Base-by-base conservation (phyloP, 1,140 invertebrate genomes). In the Asbolus verrucosus region DNA sequence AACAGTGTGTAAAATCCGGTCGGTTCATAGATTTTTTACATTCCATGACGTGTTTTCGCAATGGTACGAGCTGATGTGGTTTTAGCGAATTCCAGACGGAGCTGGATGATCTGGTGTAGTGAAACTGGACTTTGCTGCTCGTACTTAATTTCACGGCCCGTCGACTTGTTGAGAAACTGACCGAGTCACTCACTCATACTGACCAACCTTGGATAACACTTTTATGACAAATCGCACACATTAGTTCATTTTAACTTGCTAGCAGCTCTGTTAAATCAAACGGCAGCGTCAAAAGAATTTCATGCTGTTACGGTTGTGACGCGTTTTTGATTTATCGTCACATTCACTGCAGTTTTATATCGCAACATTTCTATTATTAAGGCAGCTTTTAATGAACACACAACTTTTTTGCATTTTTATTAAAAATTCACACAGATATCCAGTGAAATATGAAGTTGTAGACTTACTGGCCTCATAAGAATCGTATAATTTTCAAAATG, bases 91-190 rank as follows among this genome's bases (percentile, higher is more conserved):
- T 62, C 30, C 59, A 6, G 27, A 33, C 54, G 54, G 63, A 65
- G 63, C 14, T 27, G 63, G 63, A 66, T 66, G 63, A 66, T 66
- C 39, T 30, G 63, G 63, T 66, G 39, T 30, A 33, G 63, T 27
- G 61, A 39, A 63, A 18, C 27, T 66, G 63, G 41, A 24, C 63
- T 50, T 46, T 66, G 39, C 63, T 46, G 43, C 15, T 66, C 63
- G 43, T 50, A 66, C 63, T 66, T 66, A 66, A 66, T 66, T 66
- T 66, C 63, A 66, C 63, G 63, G 63, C 16, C 63, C 63, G 63
- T 66, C 63, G 39, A 50, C 21, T 50, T 66, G 63, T 66, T 66
- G 63, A 66, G 63, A 66, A 66, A 66, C 63, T 50, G 63, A 66
- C 63, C 43, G 39, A 66, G 27, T 33, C 39, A 33, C 27, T 50